Evolutionary conservation across 2,888 invertebrate genomes (phyloP), one percentile per base, ranked within the genome.

Genomic region (Laothoe populi): DNA sequence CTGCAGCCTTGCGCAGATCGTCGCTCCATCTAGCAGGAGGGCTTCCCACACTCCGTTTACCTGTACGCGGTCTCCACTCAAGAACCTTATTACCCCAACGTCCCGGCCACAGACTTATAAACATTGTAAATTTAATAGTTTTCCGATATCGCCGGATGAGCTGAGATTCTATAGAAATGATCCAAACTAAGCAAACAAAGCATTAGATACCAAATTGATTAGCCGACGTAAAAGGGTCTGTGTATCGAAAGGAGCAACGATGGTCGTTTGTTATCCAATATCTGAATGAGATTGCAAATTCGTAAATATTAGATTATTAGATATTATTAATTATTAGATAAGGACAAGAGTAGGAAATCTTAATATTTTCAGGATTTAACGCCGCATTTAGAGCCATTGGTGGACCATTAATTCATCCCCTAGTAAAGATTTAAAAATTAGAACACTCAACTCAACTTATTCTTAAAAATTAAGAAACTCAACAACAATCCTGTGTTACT

Each of bases 151-250:
- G 19, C 13, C 26, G 24, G 2, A 8, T 13, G 2, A 2, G 46
- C 8, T 35, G 10, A 19, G 31, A 31, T n/a, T 53, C 4, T 11
- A 35, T 31, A 19, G 38, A 38, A 31, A 49, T 26, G 16, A 26
- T 53, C 53, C 16, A n/a, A 24, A 23, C 26, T 4, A 31, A 5
- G 31, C 53, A 53, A 53, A 53, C 53, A 53, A 35, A 53, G 19
- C 31, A 53, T 53, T 31, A 53, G 31, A 35, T 53, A 19, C 31
- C 31, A 19, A 53, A 53, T 53, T 53, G 53, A 53, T 53, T 53
- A 53, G 53, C 7, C 24, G 48, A 11, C 35, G 44, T 19, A 31
- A 53, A 31, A 35, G 19, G 35, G 35, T 11, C 35, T 10, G 35
- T 53, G 31, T 53, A 53, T 48, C 26, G 24, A 26, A 10, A 35